These are phyloP conservation scores for Antheraea pernyi DNA, from an alignment of 1,140 invertebrate genomes.

Conservation along the genomic window DNA sequence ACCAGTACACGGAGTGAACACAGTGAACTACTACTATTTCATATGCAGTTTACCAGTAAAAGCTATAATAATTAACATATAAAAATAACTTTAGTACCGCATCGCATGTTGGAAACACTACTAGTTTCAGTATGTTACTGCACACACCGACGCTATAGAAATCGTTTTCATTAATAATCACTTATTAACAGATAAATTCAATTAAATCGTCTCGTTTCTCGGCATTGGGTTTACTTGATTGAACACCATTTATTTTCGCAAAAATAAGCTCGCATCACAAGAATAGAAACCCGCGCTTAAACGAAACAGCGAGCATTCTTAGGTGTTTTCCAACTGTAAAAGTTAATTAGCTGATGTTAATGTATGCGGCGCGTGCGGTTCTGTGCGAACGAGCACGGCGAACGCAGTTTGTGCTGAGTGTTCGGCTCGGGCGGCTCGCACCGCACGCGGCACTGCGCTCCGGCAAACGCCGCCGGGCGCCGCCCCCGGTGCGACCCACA, in stretches of 20 bases:
- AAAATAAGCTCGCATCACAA: slow-evolving; percentile 21
- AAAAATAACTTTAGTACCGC: no score
- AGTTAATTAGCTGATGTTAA: slow-evolving; percentile 54
- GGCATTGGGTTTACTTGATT: not conserved
- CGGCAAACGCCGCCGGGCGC: slow-evolving; percentile 17
- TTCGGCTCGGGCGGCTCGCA: slow-evolving; percentile 19
- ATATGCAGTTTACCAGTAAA: no score
- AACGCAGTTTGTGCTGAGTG: slow-evolving; percentile 17
- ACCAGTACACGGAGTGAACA: no score
- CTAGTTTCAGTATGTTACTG: no score
- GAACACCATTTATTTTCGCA: not conserved
- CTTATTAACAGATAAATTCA: not conserved
- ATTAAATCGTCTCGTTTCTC: not conserved
- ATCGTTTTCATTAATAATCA: no score
- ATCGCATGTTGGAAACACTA: no score
- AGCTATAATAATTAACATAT: no score
- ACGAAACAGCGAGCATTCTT: slow-evolving; percentile 25
- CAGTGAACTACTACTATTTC: no score
- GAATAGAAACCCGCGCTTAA: slow-evolving; percentile 41
- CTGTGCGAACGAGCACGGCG: slow-evolving; percentile 42
- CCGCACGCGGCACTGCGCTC: slow-evolving; percentile 9
- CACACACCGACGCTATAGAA: no score
- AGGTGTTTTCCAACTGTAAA: slow-evolving; percentile 64
- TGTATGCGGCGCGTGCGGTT: slow-evolving; percentile 53
- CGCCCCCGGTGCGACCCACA: slow-evolving; percentile 19